A percentile compares a stretch with the other conserved stretches of the same genome.
Conservation (phyloP, 2,797 vertebrate species). For the Pantherophis vulpinus region DNA sequence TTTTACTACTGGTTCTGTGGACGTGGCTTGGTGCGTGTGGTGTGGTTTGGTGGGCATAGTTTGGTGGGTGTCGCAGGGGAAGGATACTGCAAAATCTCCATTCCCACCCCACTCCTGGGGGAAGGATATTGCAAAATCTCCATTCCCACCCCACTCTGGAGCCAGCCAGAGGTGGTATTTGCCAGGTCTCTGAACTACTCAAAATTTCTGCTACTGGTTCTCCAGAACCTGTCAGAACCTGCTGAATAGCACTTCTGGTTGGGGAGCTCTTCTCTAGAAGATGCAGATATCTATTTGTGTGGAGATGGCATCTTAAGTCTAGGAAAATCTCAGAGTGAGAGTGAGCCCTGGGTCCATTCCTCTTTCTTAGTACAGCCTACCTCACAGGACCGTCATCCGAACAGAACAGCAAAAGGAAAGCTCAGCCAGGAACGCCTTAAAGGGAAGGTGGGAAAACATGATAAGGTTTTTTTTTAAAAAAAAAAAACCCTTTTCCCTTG, state of each 20-base stretch:
- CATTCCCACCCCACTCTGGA: too few species aligned
- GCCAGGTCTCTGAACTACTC: too few species aligned
- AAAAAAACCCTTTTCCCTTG: background rate
- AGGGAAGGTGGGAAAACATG: background rate
- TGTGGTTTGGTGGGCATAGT: too few species aligned
- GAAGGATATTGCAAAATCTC: too few species aligned
- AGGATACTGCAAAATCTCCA: too few species aligned
- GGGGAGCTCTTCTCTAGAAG: background rate
- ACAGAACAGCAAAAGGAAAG: background rate
- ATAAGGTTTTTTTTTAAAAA: background rate
- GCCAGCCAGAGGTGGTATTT: too few species aligned
- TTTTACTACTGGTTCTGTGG: too few species aligned
- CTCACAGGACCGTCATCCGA: background rate
- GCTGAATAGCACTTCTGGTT: background rate
- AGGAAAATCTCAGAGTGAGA: background rate
- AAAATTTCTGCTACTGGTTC: too few species aligned
- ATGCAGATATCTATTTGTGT: background rate
- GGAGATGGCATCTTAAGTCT: background rate
- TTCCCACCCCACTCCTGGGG: too few species aligned
- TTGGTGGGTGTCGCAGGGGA: too few species aligned
- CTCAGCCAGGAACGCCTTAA: background rate
- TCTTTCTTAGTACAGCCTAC: background rate
- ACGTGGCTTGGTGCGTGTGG: too few species aligned
- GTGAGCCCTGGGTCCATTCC: background rate
- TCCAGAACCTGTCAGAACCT: too few species aligned